These are phyloP conservation scores for Cisticola juncidis DNA, from an alignment of 2,113 vertebrate genomes.

Conservation along the genomic window DNA sequence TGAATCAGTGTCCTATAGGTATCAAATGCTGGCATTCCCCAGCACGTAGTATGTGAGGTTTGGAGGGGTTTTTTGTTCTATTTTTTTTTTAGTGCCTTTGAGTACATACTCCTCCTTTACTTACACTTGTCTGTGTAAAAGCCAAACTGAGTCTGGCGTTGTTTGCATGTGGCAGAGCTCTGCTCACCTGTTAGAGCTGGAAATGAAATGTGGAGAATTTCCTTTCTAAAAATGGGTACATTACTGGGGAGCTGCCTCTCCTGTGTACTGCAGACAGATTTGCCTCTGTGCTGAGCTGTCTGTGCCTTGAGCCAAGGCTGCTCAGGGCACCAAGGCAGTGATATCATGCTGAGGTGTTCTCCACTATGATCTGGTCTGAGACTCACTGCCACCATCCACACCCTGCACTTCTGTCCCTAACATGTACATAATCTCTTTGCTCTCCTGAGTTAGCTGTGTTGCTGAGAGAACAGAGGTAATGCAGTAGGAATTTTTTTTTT, in stretches of 20 bases:
- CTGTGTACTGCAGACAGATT: accelerated
- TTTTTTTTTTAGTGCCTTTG: neutral
- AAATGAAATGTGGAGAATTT: neutral
- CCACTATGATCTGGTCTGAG: neutral
- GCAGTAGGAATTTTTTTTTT: no score
- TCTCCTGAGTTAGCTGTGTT: neutral
- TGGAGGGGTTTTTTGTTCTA: neutral
- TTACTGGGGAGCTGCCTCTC: neutral
- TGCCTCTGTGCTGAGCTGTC: neutral
- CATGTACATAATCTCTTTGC: neutral
- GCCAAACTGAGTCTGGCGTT: neutral
- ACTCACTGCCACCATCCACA: accelerated
- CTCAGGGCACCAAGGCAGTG: accelerated
- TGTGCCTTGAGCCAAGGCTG: neutral
- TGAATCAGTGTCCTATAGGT: neutral
- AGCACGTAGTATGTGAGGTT: neutral
- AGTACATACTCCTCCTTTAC: neutral
- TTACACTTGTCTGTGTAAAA: neutral
- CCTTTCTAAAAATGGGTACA: neutral
- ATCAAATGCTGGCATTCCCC: neutral
- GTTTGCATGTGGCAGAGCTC: neutral
- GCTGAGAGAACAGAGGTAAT: neutral
- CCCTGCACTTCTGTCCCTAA: neutral
- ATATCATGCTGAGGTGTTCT: neutral
- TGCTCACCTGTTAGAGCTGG: neutral